These are phyloP conservation scores for Pluvialis apricaria DNA, from an alignment of 2,113 vertebrate genomes.

Conservation along the genomic window DNA sequence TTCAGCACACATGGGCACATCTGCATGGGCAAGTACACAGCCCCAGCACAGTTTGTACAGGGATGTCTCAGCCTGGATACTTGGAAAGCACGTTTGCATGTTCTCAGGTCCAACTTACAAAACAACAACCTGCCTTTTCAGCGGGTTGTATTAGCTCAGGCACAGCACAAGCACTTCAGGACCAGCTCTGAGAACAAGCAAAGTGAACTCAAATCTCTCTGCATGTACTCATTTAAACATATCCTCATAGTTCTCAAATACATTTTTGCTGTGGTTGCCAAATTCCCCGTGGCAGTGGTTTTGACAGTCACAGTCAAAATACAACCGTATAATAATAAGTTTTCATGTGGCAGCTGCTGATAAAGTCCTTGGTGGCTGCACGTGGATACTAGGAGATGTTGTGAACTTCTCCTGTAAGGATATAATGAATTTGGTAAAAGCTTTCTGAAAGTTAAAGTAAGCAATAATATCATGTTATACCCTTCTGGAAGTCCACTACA, in stretches of 20 bases:
- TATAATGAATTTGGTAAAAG: neutral
- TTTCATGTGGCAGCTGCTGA: neutral
- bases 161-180: neutral
- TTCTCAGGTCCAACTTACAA: neutral
- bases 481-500: neutral
- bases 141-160: neutral
- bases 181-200: neutral
- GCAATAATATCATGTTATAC: neutral
- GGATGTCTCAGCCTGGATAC: neutral
- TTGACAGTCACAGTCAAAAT: constrained; percentile 53
- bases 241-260: neutral
- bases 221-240: neutral
- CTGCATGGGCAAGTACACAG: neutral
- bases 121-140: neutral
- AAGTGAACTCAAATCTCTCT: neutral
- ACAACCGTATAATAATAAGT: constrained; percentile 8
- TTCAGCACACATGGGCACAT: neutral
- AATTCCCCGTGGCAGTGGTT: neutral
- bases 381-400: accelerated
- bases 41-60: neutral
- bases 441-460: neutral
- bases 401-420: neutral
- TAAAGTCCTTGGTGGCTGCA: neutral
- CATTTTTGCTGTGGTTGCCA: constrained; percentile 19
- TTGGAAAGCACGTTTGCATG: accelerated